These are phyloP conservation scores for Latrodectus hesperus DNA, from an alignment of 2,888 invertebrate genomes.

Conservation along the genomic window DNA sequence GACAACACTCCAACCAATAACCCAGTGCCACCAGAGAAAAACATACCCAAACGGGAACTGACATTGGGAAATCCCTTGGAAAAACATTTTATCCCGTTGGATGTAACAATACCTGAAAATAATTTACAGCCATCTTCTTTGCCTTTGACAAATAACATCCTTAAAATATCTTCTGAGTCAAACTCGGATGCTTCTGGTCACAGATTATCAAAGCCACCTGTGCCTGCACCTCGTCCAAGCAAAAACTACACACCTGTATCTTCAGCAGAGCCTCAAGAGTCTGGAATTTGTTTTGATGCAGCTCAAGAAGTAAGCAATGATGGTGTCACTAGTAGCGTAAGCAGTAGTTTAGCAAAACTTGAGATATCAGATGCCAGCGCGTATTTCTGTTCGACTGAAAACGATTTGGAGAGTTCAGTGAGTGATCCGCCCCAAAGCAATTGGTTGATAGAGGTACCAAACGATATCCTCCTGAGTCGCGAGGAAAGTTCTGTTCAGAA, in stretches of 20 bases:
- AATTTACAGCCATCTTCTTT: constrained; percentile 26
- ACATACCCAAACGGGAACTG: constrained; percentile 4
- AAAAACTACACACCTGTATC: constrained; percentile 13
- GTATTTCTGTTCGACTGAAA: constrained; percentile 23
- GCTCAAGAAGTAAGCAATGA: background rate
- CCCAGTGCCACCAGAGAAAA: constrained; percentile 9
- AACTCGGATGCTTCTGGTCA: background rate
- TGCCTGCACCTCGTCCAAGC: constrained; percentile 60
- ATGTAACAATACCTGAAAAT: constrained; percentile 44
- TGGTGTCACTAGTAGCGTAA: background rate
- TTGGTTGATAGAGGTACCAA: constrained; percentile 53
- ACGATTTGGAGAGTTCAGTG: background rate
- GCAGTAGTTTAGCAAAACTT: constrained; percentile 40
- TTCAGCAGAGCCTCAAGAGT: background rate
- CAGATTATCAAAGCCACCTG: constrained; percentile 42
- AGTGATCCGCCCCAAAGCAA: constrained; percentile 25
- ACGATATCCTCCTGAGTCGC: background rate
- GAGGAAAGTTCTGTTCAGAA: constrained; percentile 2
- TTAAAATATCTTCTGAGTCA: constrained; percentile 34
- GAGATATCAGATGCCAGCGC: constrained; percentile 50
- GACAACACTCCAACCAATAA: constrained; percentile 29
- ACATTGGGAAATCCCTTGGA: constrained; percentile 18
- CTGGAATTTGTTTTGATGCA: background rate
- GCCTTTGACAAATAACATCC: constrained; percentile 37
- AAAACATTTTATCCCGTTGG: constrained; percentile 55